phyloP scores from a whole-genome alignment of 2,888 invertebrate species.

The Notodromas monacha region DNA sequence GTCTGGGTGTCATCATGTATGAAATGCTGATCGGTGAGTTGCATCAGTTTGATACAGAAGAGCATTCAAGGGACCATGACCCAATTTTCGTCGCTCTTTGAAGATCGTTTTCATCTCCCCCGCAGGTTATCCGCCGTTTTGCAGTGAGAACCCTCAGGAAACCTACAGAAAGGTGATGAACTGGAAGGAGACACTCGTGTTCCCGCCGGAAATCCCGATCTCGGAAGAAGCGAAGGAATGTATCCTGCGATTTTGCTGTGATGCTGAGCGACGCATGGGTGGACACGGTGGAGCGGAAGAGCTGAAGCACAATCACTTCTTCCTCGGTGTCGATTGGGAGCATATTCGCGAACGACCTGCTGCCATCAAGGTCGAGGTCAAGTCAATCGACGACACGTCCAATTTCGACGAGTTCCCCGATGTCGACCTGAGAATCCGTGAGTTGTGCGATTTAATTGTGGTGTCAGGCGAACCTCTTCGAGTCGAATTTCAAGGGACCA shows the following conservation, averaged over 20 bases:
- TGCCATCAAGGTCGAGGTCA: constrained; percentile 84
- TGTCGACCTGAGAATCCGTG: constrained; percentile 90
- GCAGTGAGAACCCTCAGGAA: constrained; percentile 90
- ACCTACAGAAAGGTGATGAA: constrained; percentile 94
- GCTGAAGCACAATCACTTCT: constrained; percentile 62
- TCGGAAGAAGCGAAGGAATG: constrained; percentile 64
- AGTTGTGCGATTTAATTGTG: too few species aligned
- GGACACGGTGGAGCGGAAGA: constrained; percentile 69
- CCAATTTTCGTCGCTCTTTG: constrained; percentile 8
- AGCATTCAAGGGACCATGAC: background rate
- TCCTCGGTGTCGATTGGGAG: constrained; percentile 89
- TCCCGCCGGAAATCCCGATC: constrained; percentile 96
- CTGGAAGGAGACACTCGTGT: constrained; percentile 89
- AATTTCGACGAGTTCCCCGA: constrained; percentile 99
- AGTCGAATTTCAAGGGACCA: too few species aligned
- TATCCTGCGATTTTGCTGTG: constrained; percentile 54
- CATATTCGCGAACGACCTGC: constrained; percentile 93
- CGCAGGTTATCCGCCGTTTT: constrained; percentile 84
- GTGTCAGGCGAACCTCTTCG: too few species aligned
- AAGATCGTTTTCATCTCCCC: constrained; percentile 6
- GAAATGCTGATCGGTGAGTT: constrained; percentile 80
- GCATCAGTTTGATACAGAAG: constrained; percentile 5
- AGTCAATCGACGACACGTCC: constrained; percentile 95
- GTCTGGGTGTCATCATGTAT: constrained; percentile 97
- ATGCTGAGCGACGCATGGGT: constrained; percentile 67